Base-by-base conservation (phyloP, 2,888 invertebrate genomes). In the Parnassius mnemosyne region DNA sequence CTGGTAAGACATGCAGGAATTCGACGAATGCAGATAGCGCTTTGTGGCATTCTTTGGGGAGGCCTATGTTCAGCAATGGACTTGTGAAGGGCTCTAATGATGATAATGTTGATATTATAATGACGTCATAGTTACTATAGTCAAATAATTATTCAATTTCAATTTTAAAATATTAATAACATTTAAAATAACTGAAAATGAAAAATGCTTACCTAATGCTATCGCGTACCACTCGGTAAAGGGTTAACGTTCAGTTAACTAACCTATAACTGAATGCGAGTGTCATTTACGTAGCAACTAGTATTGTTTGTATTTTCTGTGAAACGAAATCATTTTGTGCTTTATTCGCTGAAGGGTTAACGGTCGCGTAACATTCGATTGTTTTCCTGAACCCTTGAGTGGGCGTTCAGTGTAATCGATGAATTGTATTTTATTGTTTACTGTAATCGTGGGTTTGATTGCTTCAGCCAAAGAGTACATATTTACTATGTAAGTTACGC, bases 161-260 rank as follows among this genome's bases (percentile, higher is more conserved):
- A 50, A 9, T 55, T 50, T 13, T 20, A 44, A 9, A 60, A 60
- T 42, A 54, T 0, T 44, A 46, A 10, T 12, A 16, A 20, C 5
- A 16, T 20, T 44, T 9, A 43, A 43, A 11, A 43, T 3, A 11
- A 10, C 11, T 10, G 10, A 43, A 10, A 43, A 43, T 43, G 43
- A 1, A 43, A 43, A 11, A 11, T 43, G 10, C 10, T 46, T 7
- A 7, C 47, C 20, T 42, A 12, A 47, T 60, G 53, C 42, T 49
- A 54, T 47, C n/a, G 41, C 42, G 47, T 60, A 49, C 47, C 60
- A 60, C 20, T 47, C 56, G 9, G 25, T 59, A 11, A n/a, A 34
- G 49, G 49, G 53, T 61, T 16, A 56, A 53, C 46, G 57, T 49
- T 61, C 42, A 34, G 11, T 46, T 61, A 51, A 47, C 52, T 12